A percentile compares a stretch with the other conserved stretches of the same genome.
These are phyloP conservation scores for Ennomos fuscantarius DNA, from an alignment of 2,888 invertebrate species.

Conservation along the genomic window DNA sequence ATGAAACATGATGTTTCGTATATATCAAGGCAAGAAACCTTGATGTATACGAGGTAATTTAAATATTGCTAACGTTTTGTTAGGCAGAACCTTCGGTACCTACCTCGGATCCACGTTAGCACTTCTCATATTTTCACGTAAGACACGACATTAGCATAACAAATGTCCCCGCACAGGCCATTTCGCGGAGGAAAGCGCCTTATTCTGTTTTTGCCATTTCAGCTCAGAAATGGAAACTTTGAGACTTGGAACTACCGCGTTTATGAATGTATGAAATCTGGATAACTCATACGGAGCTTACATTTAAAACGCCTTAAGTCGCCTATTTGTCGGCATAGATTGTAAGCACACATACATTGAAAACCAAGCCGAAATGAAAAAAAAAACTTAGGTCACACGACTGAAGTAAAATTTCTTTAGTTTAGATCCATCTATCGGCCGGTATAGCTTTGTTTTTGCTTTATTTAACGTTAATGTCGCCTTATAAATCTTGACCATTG, in stretches of 20 bases:
- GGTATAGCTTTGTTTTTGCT: no score
- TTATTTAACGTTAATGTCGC: no score
- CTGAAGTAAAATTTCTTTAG: no score
- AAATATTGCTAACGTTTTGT: conserved; percentile 5
- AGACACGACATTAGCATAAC: conserved; percentile 29
- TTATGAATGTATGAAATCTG: not conserved
- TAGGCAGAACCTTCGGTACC: not conserved
- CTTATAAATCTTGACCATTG: no score
- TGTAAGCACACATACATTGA: no score
- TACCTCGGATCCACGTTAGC: conserved; percentile 16
- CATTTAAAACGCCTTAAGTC: no score
- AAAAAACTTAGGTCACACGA: no score
- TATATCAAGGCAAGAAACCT: conserved; percentile 6
- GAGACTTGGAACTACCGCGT: conserved; percentile 16
- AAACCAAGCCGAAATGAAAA: no score
- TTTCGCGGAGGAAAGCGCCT: conserved; percentile 8
- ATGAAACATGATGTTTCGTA: no score
- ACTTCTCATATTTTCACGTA: conserved; percentile 24
- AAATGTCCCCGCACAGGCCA: conserved; percentile 21
- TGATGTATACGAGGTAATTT: conserved; percentile 7
- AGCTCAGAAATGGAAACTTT: conserved; percentile 22
- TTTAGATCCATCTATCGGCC: no score
- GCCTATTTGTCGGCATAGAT: no score
- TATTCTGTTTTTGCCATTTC: conserved; percentile 22
- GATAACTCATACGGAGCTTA: no score